Conservation (phyloP, 2,888 invertebrate genomes). For the Cordilura impudica region DNA sequence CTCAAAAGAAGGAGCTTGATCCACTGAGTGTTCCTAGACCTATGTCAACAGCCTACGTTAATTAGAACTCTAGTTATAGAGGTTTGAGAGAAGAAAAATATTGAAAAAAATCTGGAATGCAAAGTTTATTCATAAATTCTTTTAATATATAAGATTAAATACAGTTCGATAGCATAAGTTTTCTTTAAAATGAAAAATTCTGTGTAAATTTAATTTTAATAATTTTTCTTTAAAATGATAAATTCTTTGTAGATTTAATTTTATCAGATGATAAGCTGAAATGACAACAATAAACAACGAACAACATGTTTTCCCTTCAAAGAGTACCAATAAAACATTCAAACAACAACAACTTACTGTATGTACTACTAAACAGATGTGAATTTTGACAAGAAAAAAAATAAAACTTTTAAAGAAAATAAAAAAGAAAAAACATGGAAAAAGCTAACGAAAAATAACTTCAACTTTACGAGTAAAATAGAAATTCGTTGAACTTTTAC, state of each 20-base stretch:
- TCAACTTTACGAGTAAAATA: slow-evolving; percentile 21
- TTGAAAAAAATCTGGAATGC: too few relatives aligned
- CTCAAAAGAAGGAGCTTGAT: too few relatives aligned
- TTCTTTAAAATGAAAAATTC: too few relatives aligned
- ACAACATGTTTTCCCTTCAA: background rate
- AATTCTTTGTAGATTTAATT: slow-evolving; percentile 20
- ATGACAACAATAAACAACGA: slow-evolving; percentile 21
- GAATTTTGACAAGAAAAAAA: background rate
- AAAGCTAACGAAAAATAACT: background rate
- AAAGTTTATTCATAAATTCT: too few relatives aligned
- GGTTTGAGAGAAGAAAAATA: too few relatives aligned
- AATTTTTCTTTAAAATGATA: background rate
- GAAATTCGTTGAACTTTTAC: slow-evolving; percentile 60
- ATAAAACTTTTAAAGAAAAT: background rate
- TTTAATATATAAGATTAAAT: too few relatives aligned
- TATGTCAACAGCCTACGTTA: too few relatives aligned
- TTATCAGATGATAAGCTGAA: background rate
- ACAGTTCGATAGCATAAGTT: too few relatives aligned
- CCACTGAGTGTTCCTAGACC: too few relatives aligned
- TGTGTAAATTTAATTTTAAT: background rate
- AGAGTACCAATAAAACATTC: background rate
- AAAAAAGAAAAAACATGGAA: background rate
- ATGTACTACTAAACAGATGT: background rate
- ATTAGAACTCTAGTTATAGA: too few relatives aligned
- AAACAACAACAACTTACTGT: background rate